Base-by-base conservation (phyloP, 1,140 invertebrate genomes). In the Trissolcus basalis region DNA sequence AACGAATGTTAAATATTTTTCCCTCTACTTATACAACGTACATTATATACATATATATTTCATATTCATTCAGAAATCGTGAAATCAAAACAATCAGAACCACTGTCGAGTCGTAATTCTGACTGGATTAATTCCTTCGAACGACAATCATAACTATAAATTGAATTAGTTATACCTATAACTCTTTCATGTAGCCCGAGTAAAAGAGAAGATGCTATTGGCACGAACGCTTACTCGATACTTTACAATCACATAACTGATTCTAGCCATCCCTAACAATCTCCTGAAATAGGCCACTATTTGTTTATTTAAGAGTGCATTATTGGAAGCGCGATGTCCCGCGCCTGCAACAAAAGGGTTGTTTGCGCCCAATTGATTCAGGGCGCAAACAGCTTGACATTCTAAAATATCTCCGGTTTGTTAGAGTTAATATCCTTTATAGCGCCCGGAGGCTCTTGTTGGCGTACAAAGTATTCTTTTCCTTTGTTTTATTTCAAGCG, bases 391-490 rank as follows among this genome's bases (percentile, higher is more conserved):
- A 51, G 61, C 54, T 35, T 45, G 51, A 55, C 14, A 43, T 63
- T 68, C 68, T 67, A 75, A 75, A 75, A 75, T 75, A 75, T 63
- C 7, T 65, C 49, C 48, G 16, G 41, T 51, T 51, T 49, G 44
- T 43, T 45, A 19, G 3, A 11, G 9, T 75, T 39, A 7, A 44
- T 43, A 49, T 8, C 56, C 15, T 13, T 64, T 60, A 10, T 51
- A 54, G 70, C 67, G 74, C 74, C 74, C 50, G 45, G 43, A 77
- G 82, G 82, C 70, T 87, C 86, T 87, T 86, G 85, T 87, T 87
- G 86, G 85, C 86, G 86, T 82, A 87, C 85, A 84, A 84, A 84
- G 80, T 85, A 79, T 36, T 36, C 14, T 45, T 45, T 45, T 45
- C n/a, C 32, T 53, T 58, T 60, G 43, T 45, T 32, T 53, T 36